Conservation (phyloP, 2,888 invertebrate genomes). For the Cantharis nigra region DNA sequence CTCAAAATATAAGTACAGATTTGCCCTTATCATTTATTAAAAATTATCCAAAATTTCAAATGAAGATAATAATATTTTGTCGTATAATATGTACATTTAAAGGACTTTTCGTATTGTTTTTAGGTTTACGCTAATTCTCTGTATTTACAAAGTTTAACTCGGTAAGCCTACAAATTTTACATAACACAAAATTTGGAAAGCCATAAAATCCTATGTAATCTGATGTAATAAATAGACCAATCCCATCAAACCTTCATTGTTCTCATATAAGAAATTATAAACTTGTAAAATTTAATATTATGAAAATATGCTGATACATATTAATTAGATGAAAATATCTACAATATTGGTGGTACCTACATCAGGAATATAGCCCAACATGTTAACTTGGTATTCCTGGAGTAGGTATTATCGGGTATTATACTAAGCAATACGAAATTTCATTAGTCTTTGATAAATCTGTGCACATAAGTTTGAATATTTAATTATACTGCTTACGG, state of each 20-base stretch:
- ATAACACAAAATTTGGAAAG: neutral
- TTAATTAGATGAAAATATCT: neutral
- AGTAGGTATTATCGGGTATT: neutral
- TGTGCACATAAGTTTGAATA: neutral
- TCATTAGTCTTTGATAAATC: neutral
- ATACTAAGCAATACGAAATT: neutral
- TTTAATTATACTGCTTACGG: neutral
- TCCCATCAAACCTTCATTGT: neutral
- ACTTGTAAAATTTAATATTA: neutral
- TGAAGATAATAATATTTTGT: neutral
- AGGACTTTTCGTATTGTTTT: neutral
- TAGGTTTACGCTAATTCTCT: neutral
- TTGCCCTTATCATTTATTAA: no score
- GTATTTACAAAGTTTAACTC: neutral
- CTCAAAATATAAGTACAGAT: no score
- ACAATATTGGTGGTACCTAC: neutral
- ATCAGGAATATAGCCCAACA: neutral
- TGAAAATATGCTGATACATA: neutral
- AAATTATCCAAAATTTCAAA: neutral
- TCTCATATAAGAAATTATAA: neutral
- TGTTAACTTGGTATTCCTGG: neutral
- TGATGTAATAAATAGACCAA: neutral
- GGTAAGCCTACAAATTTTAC: neutral
- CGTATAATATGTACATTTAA: neutral
- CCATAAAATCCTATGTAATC: neutral